Conservation (phyloP, 2,797 vertebrate genomes). For the Pantherophis alleghaniensis region DNA sequence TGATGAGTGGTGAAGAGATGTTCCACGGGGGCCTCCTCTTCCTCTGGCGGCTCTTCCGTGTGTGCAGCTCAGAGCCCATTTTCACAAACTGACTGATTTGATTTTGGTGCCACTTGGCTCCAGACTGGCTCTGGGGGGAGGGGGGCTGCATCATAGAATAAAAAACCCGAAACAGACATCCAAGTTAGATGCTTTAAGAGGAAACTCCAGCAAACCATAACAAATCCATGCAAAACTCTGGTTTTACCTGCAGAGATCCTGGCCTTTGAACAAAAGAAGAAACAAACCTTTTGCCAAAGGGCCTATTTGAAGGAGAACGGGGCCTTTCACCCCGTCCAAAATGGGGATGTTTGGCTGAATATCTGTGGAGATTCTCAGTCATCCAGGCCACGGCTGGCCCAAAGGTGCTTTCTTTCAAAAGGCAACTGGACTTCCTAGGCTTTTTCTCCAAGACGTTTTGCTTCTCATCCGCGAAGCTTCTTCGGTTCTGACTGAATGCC, state of each 20-base stretch:
- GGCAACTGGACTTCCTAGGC: too few relatives aligned
- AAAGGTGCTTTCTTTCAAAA: background rate
- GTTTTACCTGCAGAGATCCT: background rate
- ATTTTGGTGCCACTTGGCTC: background rate
- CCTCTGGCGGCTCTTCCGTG: background rate
- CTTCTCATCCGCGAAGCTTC: background rate
- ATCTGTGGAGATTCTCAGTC: background rate
- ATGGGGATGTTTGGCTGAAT: background rate
- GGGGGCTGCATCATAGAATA: background rate
- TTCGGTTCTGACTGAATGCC: background rate
- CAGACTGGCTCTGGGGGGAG: background rate
- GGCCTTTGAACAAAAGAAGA: background rate
- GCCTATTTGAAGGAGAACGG: rapidly evolving
- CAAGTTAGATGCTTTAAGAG: background rate
- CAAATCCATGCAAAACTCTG: background rate
- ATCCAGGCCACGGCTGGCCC: background rate
- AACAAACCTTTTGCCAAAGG: background rate
- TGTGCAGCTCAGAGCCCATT: background rate
- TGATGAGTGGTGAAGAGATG: background rate
- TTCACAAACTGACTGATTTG: background rate
- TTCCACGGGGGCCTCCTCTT: background rate
- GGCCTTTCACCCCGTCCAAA: background rate
- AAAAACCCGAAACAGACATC: background rate
- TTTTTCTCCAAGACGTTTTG: background rate
- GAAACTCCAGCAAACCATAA: background rate